Conservation (phyloP, 1,140 invertebrate species). For the Papilio aristodemus region DNA sequence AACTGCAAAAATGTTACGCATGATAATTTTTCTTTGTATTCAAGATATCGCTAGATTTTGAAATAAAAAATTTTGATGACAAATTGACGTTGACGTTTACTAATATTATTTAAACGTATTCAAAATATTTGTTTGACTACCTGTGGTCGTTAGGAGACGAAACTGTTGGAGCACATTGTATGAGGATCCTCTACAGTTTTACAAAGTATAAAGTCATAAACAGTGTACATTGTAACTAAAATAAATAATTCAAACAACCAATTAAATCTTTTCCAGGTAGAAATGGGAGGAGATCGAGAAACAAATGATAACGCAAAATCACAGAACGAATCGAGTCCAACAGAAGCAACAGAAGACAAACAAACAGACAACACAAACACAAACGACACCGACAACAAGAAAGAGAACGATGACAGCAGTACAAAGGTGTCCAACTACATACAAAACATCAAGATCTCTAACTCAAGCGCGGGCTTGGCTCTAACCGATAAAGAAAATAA, state of each 20-base stretch:
- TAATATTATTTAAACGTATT: too few species aligned
- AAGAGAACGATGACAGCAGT: slow-evolving; percentile 43
- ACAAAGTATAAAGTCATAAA: too few species aligned
- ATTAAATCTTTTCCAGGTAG: slow-evolving; percentile 17
- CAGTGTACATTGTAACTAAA: not conserved
- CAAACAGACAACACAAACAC: slow-evolving; percentile 5
- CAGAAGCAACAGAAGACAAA: slow-evolving; percentile 12
- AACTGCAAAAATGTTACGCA: not conserved
- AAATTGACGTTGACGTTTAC: too few species aligned
- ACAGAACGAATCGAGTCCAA: slow-evolving; percentile 29
- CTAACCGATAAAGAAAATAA: slow-evolving; percentile 44
- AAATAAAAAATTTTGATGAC: not conserved
- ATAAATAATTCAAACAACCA: not conserved
- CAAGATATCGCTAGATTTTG: not conserved
- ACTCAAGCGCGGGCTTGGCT: slow-evolving; percentile 43
- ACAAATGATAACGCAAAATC: slow-evolving; percentile 21
- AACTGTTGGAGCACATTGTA: too few species aligned
- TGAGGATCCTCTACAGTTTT: too few species aligned
- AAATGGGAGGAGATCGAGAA: slow-evolving; percentile 26
- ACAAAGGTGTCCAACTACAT: slow-evolving; percentile 55
- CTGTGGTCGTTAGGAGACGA: too few species aligned
- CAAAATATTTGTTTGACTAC: too few species aligned
- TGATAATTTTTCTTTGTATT: not conserved
- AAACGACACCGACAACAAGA: slow-evolving; percentile 37
- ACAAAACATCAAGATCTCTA: slow-evolving; percentile 62